Base-by-base conservation (phyloP, 2,888 invertebrate species). In the Drosophila bunnanda region DNA sequence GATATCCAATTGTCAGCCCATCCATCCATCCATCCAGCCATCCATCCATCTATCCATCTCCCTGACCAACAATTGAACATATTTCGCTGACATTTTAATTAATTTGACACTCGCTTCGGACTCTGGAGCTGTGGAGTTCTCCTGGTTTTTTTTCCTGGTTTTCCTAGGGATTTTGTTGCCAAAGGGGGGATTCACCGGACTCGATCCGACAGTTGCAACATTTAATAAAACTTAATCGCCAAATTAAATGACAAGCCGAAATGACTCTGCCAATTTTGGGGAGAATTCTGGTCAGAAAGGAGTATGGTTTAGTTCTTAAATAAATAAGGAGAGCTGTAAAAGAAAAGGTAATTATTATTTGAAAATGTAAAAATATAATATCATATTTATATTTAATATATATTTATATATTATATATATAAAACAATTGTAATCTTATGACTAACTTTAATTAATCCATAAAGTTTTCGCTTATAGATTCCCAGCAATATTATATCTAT, bases 81-180 rank as follows among this genome's bases (percentile, higher is more conserved):
- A 89, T 87, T 87, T 87, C 81, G 86, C 87, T 87, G 87, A 89
- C 87, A 89, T 87, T 89, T 87, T 87, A 87, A 87, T 87, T 87
- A 87, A 87, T 87, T 88, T 86, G 89, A 86, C 89, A 87, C 89
- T 89, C 88, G 64, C 79, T 71, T 70, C 72, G 77, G 76, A 74
- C 48, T 13, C 8, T n/a, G 66, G 13, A 41, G 46, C 56, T 25
- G 25, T 25, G 25, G 25, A 38, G 38, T 62, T 79, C 39, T 55
- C 56, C 39, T 38, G n/a, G 13, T n/a, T 4, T 28, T 4, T 28
- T 15, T 55, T 36, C 59, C 60, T 30, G 39, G 34, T 13, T 36
- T 52, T 72, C 46, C 68, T 39, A 22, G 50, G 70, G 38, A 28
- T 58, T 56, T 71, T 68, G 17, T 25, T 39, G 25, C 30, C 15